Conservation (phyloP, 2,888 invertebrate genomes). For the Drosophila macrothrix region DNA sequence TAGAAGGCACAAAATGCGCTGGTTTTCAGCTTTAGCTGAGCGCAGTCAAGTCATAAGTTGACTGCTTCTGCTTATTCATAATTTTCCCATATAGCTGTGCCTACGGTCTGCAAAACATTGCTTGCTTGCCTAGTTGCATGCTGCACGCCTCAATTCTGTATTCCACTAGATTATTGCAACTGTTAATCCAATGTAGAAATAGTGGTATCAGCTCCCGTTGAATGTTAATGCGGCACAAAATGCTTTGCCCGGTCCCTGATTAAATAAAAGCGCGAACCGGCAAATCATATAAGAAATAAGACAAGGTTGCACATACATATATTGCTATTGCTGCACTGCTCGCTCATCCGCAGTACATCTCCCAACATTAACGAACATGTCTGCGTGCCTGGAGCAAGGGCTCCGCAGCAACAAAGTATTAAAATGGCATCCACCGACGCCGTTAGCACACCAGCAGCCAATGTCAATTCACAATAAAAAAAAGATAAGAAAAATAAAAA, state of each 20-base stretch:
- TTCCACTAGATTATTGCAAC: neutral
- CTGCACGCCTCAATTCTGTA: neutral
- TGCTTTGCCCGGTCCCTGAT: neutral
- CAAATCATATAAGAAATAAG: neutral
- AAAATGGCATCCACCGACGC: conserved; percentile 2
- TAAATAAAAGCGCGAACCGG: neutral
- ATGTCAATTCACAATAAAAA: conserved; percentile 40
- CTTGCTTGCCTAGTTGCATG: neutral
- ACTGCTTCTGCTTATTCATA: neutral
- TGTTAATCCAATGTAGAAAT: neutral
- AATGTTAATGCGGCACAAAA: neutral
- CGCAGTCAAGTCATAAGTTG: neutral
- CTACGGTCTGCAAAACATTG: neutral
- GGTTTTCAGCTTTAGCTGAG: neutral
- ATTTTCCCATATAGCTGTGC: neutral
- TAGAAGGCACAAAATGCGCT: neutral
- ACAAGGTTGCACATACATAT: neutral
- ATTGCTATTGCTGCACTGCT: neutral
- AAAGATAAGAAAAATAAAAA: conserved; percentile 11
- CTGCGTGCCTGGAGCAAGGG: neutral
- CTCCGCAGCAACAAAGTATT: conserved; percentile 37
- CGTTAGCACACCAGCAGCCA: conserved; percentile 8
- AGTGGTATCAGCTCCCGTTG: neutral
- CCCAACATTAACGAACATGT: neutral
- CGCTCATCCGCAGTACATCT: neutral